These are phyloP conservation scores for Dasypus novemcinctus DNA, from an alignment of 2,113 vertebrate species.

Conservation along the genomic window DNA sequence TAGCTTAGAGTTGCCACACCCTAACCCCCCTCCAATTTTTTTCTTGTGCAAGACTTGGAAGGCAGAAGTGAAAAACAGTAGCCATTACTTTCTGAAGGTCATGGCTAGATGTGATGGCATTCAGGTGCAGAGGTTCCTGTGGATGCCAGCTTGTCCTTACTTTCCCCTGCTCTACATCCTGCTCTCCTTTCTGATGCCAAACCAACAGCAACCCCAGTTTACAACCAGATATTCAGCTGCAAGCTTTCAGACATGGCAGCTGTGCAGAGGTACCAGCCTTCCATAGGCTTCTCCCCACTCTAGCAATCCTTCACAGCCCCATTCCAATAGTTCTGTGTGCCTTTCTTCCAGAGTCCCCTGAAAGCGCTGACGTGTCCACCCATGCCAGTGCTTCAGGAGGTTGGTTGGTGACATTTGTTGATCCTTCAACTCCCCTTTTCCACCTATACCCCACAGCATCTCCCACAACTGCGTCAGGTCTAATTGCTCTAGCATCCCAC, in stretches of 20 bases:
- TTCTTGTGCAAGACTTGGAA: background rate
- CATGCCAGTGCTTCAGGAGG: background rate
- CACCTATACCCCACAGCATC: background rate
- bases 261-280: background rate
- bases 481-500: background rate
- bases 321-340: rapidly evolving
- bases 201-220: background rate
- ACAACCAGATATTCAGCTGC: background rate
- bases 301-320: background rate
- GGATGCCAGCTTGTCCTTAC: background rate
- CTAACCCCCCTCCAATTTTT: background rate
- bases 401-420: background rate
- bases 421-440: background rate
- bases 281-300: background rate
- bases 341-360: background rate
- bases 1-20: background rate
- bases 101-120: background rate
- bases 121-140: background rate
- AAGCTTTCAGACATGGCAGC: background rate
- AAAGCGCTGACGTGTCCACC: background rate
- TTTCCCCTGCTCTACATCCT: background rate
- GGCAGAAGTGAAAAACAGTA: background rate
- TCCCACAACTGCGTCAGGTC: background rate
- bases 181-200: background rate
- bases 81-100: background rate